Base-by-base conservation (phyloP, 1,140 invertebrate species). In the Trinorchestia longiramus region DNA sequence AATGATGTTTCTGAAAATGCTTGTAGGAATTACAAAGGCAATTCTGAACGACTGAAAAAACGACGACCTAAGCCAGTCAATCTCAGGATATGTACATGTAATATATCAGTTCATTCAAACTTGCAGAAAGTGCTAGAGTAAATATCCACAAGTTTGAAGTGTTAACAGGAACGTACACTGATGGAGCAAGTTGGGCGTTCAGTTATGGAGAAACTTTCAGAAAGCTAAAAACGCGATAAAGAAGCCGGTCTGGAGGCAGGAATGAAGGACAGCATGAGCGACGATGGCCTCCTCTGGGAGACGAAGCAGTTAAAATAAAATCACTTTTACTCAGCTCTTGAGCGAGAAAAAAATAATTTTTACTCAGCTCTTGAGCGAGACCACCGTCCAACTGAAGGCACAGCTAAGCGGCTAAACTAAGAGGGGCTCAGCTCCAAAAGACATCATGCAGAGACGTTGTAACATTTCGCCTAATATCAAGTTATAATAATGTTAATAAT, bases 321-420 rank as follows among this genome's bases (percentile, higher is more conserved):
- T 77, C 62, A 19, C 15, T 77, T 77, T 77, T 77, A 77, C 36
- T 77, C 15, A 28, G 62, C 62, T 77, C 62, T 77, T 77, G 62
- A 77, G 62, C 62, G 62, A 77, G 62, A 77, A 53, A 6, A 77
- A 77, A 28, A 77, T 77, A 11, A 19, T 11, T 77, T 77, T 77
- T 77, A 77, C 36, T 77, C 15, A 28, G 62, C 62, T 77, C 62
- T 77, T 77, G 62, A 77, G 62, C 62, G 62, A 77, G 62, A 77
- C 62, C 62, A 45, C 92, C 92, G 92, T 45, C 92, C 44, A 94
- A 94, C 92, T 94, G 92, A 94, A 94, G 43, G 92, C 92, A 94
- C 92, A 94, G 92, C 43, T 94, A 94, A 94, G 92, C 92, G 40
- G 92, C 92, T 94, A 94, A 94, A 45, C 92, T 94, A 94, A 91